A percentile compares a stretch with the other conserved stretches of the same genome.
These are phyloP conservation scores for Alloscopus bannaensis DNA, from an alignment of 2,888 invertebrate species.

Conservation along the genomic window DNA sequence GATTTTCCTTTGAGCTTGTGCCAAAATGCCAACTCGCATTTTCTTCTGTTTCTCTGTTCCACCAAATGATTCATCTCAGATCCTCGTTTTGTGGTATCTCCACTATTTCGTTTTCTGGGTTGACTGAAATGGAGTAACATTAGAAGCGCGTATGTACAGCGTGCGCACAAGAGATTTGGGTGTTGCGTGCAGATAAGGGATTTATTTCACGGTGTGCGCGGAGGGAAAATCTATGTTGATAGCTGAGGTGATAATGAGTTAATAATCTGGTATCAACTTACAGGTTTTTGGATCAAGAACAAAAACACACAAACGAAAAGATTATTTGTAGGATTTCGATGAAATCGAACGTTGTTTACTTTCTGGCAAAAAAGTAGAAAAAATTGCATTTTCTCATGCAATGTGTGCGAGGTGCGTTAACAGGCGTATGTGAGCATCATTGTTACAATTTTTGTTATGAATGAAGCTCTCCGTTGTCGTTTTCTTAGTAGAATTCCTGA, in stretches of 20 bases:
- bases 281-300: not conserved
- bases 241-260: conserved; percentile 9
- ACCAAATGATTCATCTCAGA: not conserved
- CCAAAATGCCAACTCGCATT: too few relatives aligned
- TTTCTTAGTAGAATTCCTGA: too few relatives aligned
- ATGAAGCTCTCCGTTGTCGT: too few relatives aligned
- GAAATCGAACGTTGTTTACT: conserved; percentile 12
- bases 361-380: too few relatives aligned
- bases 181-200: conserved; percentile 16
- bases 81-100: too few relatives aligned
- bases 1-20: too few relatives aligned
- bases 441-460: too few relatives aligned
- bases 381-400: too few relatives aligned
- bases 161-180: too few relatives aligned
- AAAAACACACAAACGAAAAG: not conserved
- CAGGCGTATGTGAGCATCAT: too few relatives aligned
- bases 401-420: too few relatives aligned
- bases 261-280: not conserved
- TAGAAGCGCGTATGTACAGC: not conserved
- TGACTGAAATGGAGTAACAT: not conserved
- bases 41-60: not conserved
- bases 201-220: conserved; percentile 4
- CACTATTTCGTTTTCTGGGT: not conserved
- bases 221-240: conserved; percentile 7
- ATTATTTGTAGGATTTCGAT: not conserved